Base-by-base conservation (phyloP, 2,888 invertebrate genomes). In the Sphaerophoria rueppellii region DNA sequence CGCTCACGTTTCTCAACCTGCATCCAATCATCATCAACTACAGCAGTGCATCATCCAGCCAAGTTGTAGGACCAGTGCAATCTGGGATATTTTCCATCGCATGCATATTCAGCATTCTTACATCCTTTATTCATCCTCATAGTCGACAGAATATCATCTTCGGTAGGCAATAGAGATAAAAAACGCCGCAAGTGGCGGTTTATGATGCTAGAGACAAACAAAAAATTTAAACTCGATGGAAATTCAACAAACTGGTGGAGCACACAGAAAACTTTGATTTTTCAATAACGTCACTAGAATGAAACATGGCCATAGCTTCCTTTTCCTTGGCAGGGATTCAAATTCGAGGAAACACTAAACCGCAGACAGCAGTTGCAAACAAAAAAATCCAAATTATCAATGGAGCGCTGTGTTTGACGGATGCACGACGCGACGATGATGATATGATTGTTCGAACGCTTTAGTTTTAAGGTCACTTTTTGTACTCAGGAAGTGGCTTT, bases 271-370 rank as follows among this genome's bases (percentile, higher is more conserved):
- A 24, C 24, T 24, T 24, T 24, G 24, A 24, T 24, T 24, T 24
- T 24, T 24, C 24, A 24, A 83, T 83, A 79, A 79, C 74, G 79
- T 75, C 79, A 75, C 79, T 83, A 74, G 65, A 83, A 75, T 70
- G 75, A 72, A 78, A 83, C 79, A 75, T 83, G 55, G 71, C 71
- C 2, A 24, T 24, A 2, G 1, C 24, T 24, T 24, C 57, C 65
- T 54, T 40, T 54, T 71, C 71, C 63, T 52, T 57, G 37, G 40
- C 65, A 60, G 71, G n/a, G 57, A 72, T 50, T 57, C 58, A 37
- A 52, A 73, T 63, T 40, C 46, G 2, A 65, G 11, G 14, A 48
- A 65, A 50, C 50, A 12, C 9, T 9, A 61, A 67, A 46, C 67
- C 73, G 40, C 50, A 63, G 61, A 63, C 48, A 11, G 71, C 24